Evolutionary conservation across 2,888 invertebrate genomes (phyloP).

Genomic region (Dysmachus trigonus): DNA sequence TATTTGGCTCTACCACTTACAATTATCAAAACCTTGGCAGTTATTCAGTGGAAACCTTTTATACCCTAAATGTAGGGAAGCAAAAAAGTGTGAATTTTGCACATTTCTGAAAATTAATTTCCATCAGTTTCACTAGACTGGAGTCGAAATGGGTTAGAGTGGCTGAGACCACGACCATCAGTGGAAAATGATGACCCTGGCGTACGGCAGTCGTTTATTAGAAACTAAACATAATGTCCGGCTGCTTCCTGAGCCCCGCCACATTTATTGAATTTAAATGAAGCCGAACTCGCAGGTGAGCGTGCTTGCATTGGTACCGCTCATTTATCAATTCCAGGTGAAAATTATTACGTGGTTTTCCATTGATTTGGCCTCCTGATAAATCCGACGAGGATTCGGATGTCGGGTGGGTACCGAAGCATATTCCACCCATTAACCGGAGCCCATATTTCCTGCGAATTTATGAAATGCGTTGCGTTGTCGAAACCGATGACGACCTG

Average conservation of each 20-base stretch:
- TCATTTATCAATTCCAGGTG: conserved; percentile 32
- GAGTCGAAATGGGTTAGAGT: not conserved
- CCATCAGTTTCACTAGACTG: not conserved
- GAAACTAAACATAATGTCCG: conserved; percentile 29
- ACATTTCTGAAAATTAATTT: not conserved
- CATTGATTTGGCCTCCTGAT: conserved; percentile 28
- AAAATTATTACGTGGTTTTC: conserved; percentile 38
- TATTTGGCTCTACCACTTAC: too few relatives aligned
- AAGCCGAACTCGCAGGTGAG: conserved; percentile 7
- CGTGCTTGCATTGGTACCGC: conserved; percentile 23
- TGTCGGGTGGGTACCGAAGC: not conserved
- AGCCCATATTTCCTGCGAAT: conserved; percentile 21
- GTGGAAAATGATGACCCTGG: not conserved
- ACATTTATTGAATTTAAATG: conserved; percentile 24
- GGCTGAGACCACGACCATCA: not conserved
- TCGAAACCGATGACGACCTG: conserved; percentile 21
- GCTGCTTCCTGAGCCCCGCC: conserved; percentile 2
- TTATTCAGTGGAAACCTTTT: not conserved
- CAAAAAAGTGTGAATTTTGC: not conserved
- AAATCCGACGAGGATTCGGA: not conserved
- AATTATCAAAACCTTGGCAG: too few relatives aligned
- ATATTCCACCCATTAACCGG: conserved; percentile 9
- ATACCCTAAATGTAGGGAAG: not conserved
- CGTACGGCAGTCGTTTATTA: conserved; percentile 10
- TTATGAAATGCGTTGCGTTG: not conserved